phyloP scores from a whole-genome alignment of 2,113 vertebrate genomes.

The Trichomycterus rosablanca region DNA sequence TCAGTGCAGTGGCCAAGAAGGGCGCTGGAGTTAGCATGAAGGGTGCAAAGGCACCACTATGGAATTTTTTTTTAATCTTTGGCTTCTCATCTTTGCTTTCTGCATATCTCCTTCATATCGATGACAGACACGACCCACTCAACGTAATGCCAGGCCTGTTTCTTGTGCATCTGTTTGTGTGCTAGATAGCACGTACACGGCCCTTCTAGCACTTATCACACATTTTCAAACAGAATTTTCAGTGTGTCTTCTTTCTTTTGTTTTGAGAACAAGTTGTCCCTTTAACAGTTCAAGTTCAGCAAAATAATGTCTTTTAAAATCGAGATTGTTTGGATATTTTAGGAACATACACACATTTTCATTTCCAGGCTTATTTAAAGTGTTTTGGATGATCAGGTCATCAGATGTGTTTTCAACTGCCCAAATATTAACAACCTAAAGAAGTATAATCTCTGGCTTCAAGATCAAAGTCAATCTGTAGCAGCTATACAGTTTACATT shows the following conservation, averaged over 20 bases:
- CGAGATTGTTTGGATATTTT: no score
- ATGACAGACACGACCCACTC: constrained; percentile 5
- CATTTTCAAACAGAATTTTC: background rate
- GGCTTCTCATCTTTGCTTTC: background rate
- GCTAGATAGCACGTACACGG: constrained; percentile 28
- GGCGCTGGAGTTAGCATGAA: background rate
- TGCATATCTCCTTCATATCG: background rate
- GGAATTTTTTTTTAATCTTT: constrained; percentile 1
- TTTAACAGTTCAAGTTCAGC: background rate
- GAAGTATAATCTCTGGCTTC: no score
- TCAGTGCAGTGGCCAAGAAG: constrained; percentile 9
- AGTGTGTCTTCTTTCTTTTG: no score
- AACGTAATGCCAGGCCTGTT: constrained; percentile 5
- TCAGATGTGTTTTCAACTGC: no score
- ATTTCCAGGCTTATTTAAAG: no score
- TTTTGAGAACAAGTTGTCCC: constrained; percentile 16
- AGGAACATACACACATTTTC: no score
- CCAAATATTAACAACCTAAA: no score
- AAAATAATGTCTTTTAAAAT: no score
- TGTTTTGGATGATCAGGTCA: no score
- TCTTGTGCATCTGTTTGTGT: background rate
- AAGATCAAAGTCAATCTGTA: no score
- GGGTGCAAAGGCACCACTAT: background rate
- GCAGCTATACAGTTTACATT: no score
- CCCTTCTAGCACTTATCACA: constrained; percentile 4